These are phyloP conservation scores for Baccha elongata DNA, from an alignment of 2,888 invertebrate genomes.

Conservation along the genomic window DNA sequence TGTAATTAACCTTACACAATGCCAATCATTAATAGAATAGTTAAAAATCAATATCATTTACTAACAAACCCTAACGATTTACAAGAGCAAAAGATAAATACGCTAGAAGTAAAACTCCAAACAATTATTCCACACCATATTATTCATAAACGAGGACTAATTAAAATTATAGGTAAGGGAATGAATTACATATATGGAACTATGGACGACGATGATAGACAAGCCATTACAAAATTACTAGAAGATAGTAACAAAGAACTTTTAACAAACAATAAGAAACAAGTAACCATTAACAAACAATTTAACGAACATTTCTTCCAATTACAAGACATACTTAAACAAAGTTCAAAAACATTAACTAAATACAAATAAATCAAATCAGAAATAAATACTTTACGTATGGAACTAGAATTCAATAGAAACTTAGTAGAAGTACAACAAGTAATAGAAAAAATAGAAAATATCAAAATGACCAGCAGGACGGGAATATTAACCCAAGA, in stretches of 20 bases:
- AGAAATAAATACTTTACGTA: slow-evolving; percentile 12
- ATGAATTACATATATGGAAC: slow-evolving; percentile 32
- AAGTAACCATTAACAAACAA: slow-evolving; percentile 3
- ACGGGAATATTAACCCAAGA: slow-evolving; percentile 8
- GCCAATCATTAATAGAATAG: slow-evolving; percentile 5
- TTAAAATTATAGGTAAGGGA: neutral
- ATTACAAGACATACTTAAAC: neutral
- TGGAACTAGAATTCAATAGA: slow-evolving; percentile 1
- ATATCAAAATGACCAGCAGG: slow-evolving; percentile 6
- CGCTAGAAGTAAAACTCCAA: slow-evolving; percentile 11
- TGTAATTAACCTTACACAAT: slow-evolving; percentile 27
- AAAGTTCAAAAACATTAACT: slow-evolving; percentile 6
- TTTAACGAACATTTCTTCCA: neutral
- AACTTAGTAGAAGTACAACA: slow-evolving; percentile 18
- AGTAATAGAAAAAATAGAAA: slow-evolving; percentile 7
- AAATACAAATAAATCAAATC: neutral
- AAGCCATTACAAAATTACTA: slow-evolving; percentile 3
- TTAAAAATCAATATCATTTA: slow-evolving; percentile 3
- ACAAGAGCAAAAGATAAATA: slow-evolving; percentile 1
- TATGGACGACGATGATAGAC: slow-evolving; percentile 24
- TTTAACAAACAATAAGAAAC: neutral
- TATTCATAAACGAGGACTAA: slow-evolving; percentile 8
- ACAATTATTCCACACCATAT: slow-evolving; percentile 14
- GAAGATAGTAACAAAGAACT: slow-evolving; percentile 6
- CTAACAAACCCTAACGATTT: neutral